phyloP scores from a whole-genome alignment of 2,797 vertebrate genomes.

The Pempheris klunzingeri region DNA sequence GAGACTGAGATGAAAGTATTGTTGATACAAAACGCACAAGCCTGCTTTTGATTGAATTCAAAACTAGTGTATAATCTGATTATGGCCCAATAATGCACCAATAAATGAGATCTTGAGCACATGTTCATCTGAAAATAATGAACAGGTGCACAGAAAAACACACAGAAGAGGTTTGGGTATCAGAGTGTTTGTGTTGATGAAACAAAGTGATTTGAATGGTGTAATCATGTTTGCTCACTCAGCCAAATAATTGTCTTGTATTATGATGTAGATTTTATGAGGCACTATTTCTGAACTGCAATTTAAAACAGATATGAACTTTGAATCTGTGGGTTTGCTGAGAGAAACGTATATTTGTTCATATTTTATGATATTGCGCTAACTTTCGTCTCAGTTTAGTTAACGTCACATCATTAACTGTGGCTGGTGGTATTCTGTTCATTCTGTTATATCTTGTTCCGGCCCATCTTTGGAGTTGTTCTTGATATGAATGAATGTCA shows the following conservation, averaged over 20 bases:
- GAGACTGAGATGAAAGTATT: slow-evolving; percentile 22
- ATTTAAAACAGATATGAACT: slow-evolving; percentile 15
- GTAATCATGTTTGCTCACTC: slow-evolving; percentile 57
- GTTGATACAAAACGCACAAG: slow-evolving; percentile 16
- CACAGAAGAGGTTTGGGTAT: not conserved
- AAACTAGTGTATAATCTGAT: slow-evolving; percentile 43
- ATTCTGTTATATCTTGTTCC: slow-evolving; percentile 37
- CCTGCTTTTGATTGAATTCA: slow-evolving; percentile 36
- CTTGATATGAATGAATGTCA: slow-evolving; percentile 47
- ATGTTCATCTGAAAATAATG: slow-evolving; percentile 36
- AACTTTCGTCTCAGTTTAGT: slow-evolving; percentile 22
- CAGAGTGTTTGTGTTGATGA: slow-evolving; percentile 31
- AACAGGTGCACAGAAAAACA: slow-evolving; percentile 37
- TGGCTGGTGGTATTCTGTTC: slow-evolving; percentile 35
- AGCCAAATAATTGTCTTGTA: slow-evolving; percentile 46
- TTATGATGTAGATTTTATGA: slow-evolving; percentile 38
- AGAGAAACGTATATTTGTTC: slow-evolving; percentile 16
- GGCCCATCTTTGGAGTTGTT: slow-evolving; percentile 39
- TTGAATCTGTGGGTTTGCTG: slow-evolving; percentile 20
- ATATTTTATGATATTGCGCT: slow-evolving; percentile 24
- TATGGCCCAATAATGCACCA: slow-evolving; percentile 18
- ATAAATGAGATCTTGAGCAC: slow-evolving; percentile 39
- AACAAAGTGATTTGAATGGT: slow-evolving; percentile 20
- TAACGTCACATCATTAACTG: slow-evolving; percentile 40
- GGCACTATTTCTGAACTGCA: slow-evolving; percentile 9